phyloP scores from a whole-genome alignment of 1,140 invertebrate species.

The Nasonia vitripennis region DNA sequence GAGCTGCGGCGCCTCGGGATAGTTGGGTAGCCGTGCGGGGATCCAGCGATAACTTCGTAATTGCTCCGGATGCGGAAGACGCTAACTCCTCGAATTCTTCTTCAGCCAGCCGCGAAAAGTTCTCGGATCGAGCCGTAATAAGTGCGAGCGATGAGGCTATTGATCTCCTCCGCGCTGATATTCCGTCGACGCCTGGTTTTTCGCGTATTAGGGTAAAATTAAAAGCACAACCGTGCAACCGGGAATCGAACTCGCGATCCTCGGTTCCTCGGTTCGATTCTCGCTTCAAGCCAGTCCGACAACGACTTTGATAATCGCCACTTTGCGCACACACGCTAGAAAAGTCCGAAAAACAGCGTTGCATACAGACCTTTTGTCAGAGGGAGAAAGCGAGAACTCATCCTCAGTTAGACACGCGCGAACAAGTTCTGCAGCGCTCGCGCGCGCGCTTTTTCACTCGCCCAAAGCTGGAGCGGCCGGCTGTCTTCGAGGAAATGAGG shows the following conservation, averaged over 20 bases:
- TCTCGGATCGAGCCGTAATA: neutral
- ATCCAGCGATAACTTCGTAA: conserved; percentile 7
- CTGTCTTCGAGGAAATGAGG: conserved; percentile 25
- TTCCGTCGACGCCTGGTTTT: neutral
- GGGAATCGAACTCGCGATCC: neutral
- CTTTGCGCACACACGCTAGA: neutral
- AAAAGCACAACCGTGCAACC: neutral
- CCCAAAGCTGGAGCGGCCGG: neutral
- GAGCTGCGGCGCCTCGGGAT: neutral
- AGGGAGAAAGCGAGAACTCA: conserved; percentile 17
- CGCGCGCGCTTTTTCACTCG: neutral
- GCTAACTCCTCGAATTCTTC: neutral
- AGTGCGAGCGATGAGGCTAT: neutral
- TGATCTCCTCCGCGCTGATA: neutral
- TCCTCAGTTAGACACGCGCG: neutral
- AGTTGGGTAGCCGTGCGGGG: neutral
- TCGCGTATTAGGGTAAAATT: neutral
- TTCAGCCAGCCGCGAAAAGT: neutral
- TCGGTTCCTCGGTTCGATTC: neutral
- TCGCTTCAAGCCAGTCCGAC: neutral
- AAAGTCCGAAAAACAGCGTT: neutral
- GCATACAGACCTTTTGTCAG: conserved; percentile 2
- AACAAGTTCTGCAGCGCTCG: neutral
- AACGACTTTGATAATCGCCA: neutral
- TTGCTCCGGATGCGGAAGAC: neutral